Conservation (phyloP, 2,797 vertebrate species). For the Microctenopoma steveboyesi region DNA sequence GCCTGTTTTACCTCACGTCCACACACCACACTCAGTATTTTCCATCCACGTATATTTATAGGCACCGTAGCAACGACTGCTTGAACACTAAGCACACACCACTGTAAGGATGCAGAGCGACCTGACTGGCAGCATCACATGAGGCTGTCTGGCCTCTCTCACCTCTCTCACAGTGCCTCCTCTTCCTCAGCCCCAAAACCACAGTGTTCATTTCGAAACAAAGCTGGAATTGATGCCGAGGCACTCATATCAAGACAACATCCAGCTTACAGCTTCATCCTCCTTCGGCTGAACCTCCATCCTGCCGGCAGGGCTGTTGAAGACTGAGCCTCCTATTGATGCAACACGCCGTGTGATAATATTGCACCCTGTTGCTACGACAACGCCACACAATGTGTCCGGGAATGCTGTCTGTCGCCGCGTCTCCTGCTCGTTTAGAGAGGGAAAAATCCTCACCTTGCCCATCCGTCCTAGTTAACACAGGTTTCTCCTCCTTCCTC, state of each 20-base stretch:
- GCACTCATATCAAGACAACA: constrained; percentile 55
- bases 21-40: constrained; percentile 22
- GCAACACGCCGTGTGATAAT: constrained; percentile 73
- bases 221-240: constrained; percentile 36
- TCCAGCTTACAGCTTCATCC: constrained; percentile 51
- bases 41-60: constrained; percentile 11
- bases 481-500: constrained; percentile 7
- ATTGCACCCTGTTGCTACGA: constrained; percentile 74
- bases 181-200: constrained; percentile 75
- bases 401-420: constrained; percentile 72
- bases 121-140: constrained; percentile 52
- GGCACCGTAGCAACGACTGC: constrained; percentile 13
- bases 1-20: constrained; percentile 40
- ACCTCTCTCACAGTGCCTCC: constrained; percentile 75
- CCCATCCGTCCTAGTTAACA: constrained; percentile 8
- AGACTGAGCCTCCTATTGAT: constrained; percentile 69
- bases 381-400: constrained; percentile 77
- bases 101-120: constrained; percentile 52
- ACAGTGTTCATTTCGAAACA: constrained; percentile 68
- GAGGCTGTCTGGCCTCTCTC: constrained; percentile 66
- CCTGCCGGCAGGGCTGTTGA: constrained; percentile 64
- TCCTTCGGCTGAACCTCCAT: constrained; percentile 63
- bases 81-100: constrained; percentile 20
- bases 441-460: constrained; percentile 58
- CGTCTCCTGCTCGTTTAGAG: constrained; percentile 53